Evolutionary conservation across 2,113 vertebrate species (phyloP).

Genomic region (Chamaea fasciata): DNA sequence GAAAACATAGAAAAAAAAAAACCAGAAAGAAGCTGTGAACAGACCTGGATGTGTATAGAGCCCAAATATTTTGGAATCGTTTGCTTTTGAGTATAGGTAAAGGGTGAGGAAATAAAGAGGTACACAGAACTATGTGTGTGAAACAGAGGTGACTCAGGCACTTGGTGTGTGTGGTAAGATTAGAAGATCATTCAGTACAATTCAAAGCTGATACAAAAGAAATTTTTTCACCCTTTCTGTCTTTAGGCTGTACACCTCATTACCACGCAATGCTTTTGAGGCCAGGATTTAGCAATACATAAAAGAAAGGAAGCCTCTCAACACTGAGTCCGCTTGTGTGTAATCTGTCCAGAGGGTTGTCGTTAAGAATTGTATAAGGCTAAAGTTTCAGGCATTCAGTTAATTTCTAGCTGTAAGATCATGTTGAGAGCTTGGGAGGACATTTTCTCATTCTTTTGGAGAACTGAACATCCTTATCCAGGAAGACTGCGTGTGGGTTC

Average conservation of each 20-base stretch:
- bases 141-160: not conserved
- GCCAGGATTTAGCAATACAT: not conserved
- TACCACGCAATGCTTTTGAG: not conserved
- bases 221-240: not conserved
- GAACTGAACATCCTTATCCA: not conserved
- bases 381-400: not conserved
- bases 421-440: not conserved
- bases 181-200: not conserved
- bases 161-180: not conserved
- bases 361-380: not conserved
- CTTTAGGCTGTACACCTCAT: not conserved
- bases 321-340: not conserved
- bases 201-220: not conserved
- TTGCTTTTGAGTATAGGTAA: not conserved
- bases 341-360: not conserved
- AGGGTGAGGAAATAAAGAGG: not conserved
- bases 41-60: not conserved
- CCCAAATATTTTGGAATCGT: not conserved
- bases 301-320: not conserved
- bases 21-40: not conserved
- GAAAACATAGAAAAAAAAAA: not conserved
- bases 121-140: not conserved
- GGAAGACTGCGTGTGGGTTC: fast-evolving
- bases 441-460: not conserved
- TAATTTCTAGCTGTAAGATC: not conserved